Base-by-base conservation (phyloP, 2,797 vertebrate genomes). In the Fratercula arctica region DNA sequence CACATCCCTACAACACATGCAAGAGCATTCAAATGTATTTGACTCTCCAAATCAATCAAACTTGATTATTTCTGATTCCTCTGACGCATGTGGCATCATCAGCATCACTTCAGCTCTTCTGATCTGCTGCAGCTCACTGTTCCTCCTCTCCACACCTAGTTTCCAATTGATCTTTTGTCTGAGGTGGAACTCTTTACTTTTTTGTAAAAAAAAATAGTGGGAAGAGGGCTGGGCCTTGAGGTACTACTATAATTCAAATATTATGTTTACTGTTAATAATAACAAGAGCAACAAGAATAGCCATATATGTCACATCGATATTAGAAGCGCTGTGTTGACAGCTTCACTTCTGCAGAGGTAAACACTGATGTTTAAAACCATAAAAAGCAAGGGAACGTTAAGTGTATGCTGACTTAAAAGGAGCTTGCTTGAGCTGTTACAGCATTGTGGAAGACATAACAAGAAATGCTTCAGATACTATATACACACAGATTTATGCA, bases 251-350 rank as follows among this genome's bases (percentile, higher is more conserved):
- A 86, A 91, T 43, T 93, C 79, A 96, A 91, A 85, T 95, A 95
- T 96, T 96, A 73, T 85, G 64, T 56, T 85, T 91, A 76, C 56
- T 88, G 76, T 81, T 94, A 89, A 79, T 85, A 93, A 76, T 82
- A 93, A 64, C 21, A 92, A 67, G 25, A 94, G 74, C 68, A 92
- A 90, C 64, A 92, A 76, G 84, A 95, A 90, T n/a, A 73, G 59
- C 70, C 77, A 70, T 60, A 51, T 86, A 90, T 67, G 80, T 79
- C 82, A 82, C 41, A 67, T 91, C 88, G 91, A 79, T 78, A 75
- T 76, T n/a, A 72, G 73, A 93, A 89, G 63, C 0, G 0, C 76
- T 64, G 77, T 86, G 89, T 79, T 85, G 91, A 95, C 92, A 94
- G 74, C 45, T 90, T 93, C 76, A 73, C 63, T 96, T 93, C 76